Evolutionary conservation across 1,140 invertebrate genomes (phyloP).

Genomic region (Artemia franciscana): DNA sequence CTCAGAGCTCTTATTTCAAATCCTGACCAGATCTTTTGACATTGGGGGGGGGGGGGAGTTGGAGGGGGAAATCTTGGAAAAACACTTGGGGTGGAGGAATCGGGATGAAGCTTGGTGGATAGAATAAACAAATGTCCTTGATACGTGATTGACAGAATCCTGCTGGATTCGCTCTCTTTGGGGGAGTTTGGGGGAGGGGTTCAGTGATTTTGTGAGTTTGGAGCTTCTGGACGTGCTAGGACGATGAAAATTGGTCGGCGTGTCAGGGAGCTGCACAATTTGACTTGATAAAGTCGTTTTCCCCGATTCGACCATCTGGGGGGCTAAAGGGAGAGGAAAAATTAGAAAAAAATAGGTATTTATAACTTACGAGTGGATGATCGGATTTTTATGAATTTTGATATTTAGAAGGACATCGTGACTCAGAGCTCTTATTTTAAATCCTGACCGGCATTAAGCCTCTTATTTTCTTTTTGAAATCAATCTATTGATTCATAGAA

Average conservation of each 20-base stretch:
- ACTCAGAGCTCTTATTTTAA: not conserved
- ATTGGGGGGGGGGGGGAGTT: not conserved
- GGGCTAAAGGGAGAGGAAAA: not conserved
- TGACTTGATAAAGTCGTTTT: not conserved
- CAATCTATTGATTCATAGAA: no score
- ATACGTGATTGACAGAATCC: not conserved
- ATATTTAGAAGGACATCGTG: not conserved
- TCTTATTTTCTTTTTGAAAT: no score
- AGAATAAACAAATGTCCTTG: not conserved
- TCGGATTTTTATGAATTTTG: not conserved
- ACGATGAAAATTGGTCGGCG: not conserved
- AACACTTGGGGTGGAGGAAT: not conserved
- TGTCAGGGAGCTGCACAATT: not conserved
- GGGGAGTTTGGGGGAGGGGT: not conserved
- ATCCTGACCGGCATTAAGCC: not conserved
- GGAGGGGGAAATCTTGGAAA: not conserved
- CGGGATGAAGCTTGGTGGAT: not conserved
- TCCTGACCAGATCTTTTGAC: not conserved
- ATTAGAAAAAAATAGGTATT: not conserved
- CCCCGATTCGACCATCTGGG: not conserved
- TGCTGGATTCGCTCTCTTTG: not conserved
- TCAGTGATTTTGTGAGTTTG: not conserved
- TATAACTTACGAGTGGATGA: not conserved
- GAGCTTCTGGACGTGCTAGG: not conserved
- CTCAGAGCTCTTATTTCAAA: not conserved